These are phyloP conservation scores for Heteractis magnifica DNA, from an alignment of 92 coral and sea anemone species.

Conservation along the genomic window DNA sequence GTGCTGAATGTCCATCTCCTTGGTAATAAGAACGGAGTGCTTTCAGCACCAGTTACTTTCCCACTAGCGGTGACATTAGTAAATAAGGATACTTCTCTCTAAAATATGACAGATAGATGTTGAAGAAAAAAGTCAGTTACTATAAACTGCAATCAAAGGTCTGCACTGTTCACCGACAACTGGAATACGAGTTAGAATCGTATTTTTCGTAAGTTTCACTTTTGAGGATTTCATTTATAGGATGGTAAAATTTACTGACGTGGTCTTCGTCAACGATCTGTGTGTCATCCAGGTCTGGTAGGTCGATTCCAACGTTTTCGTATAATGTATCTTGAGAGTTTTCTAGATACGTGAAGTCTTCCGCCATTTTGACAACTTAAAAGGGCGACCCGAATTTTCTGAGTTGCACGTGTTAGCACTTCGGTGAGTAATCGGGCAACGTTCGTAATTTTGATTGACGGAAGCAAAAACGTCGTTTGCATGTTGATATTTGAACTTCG, in stretches of 20 bases:
- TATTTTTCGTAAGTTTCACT: not conserved
- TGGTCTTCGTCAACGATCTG: not conserved
- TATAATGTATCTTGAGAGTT: not conserved
- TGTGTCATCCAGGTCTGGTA: not conserved
- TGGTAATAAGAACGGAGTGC: constrained; percentile 36
- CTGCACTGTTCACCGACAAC: not conserved
- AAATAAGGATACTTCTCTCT: constrained; percentile 51
- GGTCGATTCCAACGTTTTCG: not conserved
- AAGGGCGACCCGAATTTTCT: not conserved
- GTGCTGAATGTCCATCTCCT: constrained; percentile 30
- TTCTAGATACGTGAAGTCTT: not conserved
- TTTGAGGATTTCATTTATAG: not conserved
- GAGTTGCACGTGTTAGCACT: not conserved
- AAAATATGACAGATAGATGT: not conserved
- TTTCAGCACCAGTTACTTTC: constrained; percentile 45
- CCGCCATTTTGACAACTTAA: not conserved
- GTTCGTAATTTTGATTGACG: not conserved
- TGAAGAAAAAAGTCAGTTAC: not conserved
- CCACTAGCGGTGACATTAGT: constrained; percentile 21
- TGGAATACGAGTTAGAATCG: not conserved
- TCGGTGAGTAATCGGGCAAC: not conserved
- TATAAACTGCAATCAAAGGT: not conserved
- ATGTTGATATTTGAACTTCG: no score
- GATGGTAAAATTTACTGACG: not conserved
- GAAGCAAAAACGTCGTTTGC: not conserved